These are phyloP conservation scores for Chydorus sphaericus DNA, from an alignment of 2,888 invertebrate species.

Conservation along the genomic window DNA sequence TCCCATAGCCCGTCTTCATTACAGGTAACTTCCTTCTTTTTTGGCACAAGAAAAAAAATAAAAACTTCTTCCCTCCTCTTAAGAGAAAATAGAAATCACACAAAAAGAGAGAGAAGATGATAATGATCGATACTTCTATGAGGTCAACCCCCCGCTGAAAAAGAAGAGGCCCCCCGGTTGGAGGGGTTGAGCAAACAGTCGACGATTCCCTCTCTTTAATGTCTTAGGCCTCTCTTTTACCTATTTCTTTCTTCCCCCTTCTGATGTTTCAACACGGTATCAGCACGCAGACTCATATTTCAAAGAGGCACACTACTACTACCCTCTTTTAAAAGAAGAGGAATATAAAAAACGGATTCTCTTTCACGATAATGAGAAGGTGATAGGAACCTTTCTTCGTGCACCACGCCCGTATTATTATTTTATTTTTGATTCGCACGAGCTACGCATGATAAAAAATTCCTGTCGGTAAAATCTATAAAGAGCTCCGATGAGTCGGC, in stretches of 20 bases:
- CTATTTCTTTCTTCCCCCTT: background rate
- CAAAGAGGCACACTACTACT: background rate
- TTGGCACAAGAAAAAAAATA: too few relatives aligned
- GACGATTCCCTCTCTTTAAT: background rate
- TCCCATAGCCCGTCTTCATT: background rate
- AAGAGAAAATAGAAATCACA: background rate
- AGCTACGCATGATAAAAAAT: too few relatives aligned
- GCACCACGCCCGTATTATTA: too few relatives aligned
- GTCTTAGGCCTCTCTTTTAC: too few relatives aligned
- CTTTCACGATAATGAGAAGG: too few relatives aligned
- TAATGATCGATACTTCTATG: constrained; percentile 13
- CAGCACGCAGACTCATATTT: background rate
- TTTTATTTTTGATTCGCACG: too few relatives aligned
- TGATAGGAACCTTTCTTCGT: too few relatives aligned
- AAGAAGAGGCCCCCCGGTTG: too few relatives aligned
- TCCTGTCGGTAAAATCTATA: background rate
- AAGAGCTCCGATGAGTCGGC: too few relatives aligned
- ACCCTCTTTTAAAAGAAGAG: background rate
- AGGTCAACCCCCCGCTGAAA: constrained; percentile 13
- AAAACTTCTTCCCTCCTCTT: background rate
- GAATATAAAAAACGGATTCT: too few relatives aligned
- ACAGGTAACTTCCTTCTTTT: too few relatives aligned
- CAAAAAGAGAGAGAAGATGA: background rate
- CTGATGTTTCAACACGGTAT: background rate
- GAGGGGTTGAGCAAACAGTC: background rate